These are phyloP conservation scores for Chouioia cunea DNA, from an alignment of 2,888 invertebrate genomes.

Conservation along the genomic window DNA sequence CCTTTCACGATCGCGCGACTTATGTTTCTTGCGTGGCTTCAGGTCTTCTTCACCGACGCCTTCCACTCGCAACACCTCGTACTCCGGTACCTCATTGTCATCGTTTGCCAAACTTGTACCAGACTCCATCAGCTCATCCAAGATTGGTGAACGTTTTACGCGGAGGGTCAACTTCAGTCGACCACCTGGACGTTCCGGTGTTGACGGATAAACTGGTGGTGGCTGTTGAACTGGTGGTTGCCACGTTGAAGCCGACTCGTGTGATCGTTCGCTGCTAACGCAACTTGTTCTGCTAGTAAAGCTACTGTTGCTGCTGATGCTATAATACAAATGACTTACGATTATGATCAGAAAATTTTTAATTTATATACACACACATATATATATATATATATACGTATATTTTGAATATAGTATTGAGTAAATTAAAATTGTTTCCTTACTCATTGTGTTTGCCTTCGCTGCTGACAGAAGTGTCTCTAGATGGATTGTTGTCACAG, in stretches of 20 bases:
- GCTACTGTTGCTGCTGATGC: slow-evolving; percentile 17
- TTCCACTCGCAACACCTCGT: slow-evolving; percentile 86
- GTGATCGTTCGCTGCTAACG: background rate
- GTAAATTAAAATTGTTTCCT: slow-evolving; percentile 21
- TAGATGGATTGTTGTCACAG: slow-evolving; percentile 44
- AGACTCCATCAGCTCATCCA: slow-evolving; percentile 88
- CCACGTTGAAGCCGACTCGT: slow-evolving; percentile 20
- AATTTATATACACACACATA: too few species aligned
- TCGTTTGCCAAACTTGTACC: slow-evolving; percentile 76
- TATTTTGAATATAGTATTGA: too few species aligned
- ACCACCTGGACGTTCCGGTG: slow-evolving; percentile 73
- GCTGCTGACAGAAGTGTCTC: slow-evolving; percentile 51
- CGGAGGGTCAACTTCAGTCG: slow-evolving; percentile 82
- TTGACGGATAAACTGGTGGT: slow-evolving; percentile 67
- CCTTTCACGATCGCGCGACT: slow-evolving; percentile 73
- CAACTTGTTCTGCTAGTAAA: background rate
- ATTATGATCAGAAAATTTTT: background rate
- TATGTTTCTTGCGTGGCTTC: slow-evolving; percentile 72
- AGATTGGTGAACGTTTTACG: slow-evolving; percentile 87
- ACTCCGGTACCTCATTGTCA: slow-evolving; percentile 80
- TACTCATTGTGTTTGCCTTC: slow-evolving; percentile 57
- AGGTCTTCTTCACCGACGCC: slow-evolving; percentile 72
- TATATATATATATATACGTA: too few species aligned
- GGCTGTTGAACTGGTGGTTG: slow-evolving; percentile 8
- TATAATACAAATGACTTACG: background rate